phyloP scores from a whole-genome alignment of 2,113 vertebrate species.

The Corydoras maculifer region DNA sequence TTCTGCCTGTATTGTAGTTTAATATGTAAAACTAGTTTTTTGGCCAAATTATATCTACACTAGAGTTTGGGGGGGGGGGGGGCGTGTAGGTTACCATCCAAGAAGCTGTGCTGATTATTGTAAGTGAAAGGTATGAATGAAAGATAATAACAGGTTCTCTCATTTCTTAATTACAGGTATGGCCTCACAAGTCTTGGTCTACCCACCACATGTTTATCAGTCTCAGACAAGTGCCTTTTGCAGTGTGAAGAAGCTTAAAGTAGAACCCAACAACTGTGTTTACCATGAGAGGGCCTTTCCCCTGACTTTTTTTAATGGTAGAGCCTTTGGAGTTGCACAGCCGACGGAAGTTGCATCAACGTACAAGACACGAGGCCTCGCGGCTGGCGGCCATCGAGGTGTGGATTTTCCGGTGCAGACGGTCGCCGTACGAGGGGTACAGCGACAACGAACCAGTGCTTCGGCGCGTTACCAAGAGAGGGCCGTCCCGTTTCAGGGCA shows the following conservation, averaged over 20 bases:
- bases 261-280: slow-evolving; percentile 93
- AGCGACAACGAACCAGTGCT: slow-evolving; percentile 67
- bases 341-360: slow-evolving; percentile 73
- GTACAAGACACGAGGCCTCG: slow-evolving; percentile 82
- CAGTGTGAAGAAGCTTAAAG: slow-evolving; percentile 99
- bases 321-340: slow-evolving; percentile 82
- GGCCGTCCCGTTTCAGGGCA: slow-evolving; percentile 51
- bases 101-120: no score
- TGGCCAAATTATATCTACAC: no score
- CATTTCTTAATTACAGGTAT: slow-evolving; percentile 78
- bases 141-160: not conserved
- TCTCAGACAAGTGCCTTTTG: slow-evolving; percentile 99
- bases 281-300: slow-evolving; percentile 91
- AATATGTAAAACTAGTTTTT: no score
- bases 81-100: no score
- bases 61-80: no score
- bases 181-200: slow-evolving; percentile 99
- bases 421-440: slow-evolving; percentile 83
- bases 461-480: slow-evolving; percentile 50
- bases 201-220: slow-evolving; percentile 99
- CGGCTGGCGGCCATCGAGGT: slow-evolving; percentile 66
- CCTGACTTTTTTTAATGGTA: slow-evolving; percentile 87
- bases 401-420: slow-evolving; percentile 80
- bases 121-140: no score
- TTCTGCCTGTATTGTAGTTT: no score